Evolutionary conservation across 2,797 vertebrate species (phyloP).

Genomic region (Leptatherina wallacei): DNA sequence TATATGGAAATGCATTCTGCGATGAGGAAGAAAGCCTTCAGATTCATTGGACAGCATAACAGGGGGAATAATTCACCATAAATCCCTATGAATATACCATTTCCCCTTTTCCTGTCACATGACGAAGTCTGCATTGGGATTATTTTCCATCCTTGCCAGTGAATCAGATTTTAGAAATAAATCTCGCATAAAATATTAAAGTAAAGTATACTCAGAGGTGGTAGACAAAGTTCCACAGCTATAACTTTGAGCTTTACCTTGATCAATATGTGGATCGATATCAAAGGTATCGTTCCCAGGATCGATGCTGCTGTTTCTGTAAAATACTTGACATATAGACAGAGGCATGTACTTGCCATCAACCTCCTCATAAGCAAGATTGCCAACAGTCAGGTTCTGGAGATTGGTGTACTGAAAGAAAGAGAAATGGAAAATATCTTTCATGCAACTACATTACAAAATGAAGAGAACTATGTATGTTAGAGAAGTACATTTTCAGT

Average conservation of each 20-base stretch:
- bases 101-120: conserved; percentile 69
- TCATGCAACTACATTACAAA: not conserved
- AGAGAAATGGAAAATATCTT: not conserved
- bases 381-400: conserved; percentile 88
- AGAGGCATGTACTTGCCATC: conserved; percentile 80
- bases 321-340: conserved; percentile 89
- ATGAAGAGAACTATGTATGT: not conserved
- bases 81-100: conserved; percentile 4
- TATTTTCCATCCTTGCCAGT: conserved; percentile 56
- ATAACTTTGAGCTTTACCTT: conserved; percentile 77
- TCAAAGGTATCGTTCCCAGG: conserved; percentile 91
- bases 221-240: not conserved
- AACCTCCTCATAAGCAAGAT: conserved; percentile 87
- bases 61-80: conserved; percentile 2
- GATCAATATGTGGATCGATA: conserved; percentile 89
- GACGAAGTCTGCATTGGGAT: conserved; percentile 29
- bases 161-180: conserved; percentile 58
- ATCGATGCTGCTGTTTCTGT: conserved; percentile 86
- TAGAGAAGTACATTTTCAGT: conserved; percentile 12
- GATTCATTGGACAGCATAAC: not conserved
- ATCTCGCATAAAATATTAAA: not conserved
- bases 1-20: conserved; percentile 90
- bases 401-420: conserved; percentile 86
- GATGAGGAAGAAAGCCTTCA: conserved; percentile 34
- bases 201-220: not conserved